These are phyloP conservation scores for Halesus radiatus DNA, from an alignment of 1,140 invertebrate species.

Conservation along the genomic window DNA sequence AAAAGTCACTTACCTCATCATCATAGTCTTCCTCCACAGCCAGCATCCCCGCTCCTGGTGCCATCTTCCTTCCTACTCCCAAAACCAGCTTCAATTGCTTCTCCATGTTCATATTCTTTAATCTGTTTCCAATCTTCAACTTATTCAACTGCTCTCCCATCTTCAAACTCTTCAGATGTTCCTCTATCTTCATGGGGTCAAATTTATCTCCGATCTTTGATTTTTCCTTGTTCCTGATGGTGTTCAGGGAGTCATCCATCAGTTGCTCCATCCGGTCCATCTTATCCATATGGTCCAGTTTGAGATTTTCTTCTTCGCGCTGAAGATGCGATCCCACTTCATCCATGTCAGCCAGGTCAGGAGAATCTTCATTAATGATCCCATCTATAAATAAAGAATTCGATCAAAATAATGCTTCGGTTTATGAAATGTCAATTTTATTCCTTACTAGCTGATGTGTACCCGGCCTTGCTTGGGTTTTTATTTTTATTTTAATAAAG, in stretches of 20 bases:
- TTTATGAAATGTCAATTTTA: no score
- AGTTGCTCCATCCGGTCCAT: conserved; percentile 12
- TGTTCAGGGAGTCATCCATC: not conserved
- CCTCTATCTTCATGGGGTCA: conserved; percentile 35
- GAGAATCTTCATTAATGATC: conserved; percentile 35
- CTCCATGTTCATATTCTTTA: conserved; percentile 32
- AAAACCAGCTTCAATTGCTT: conserved; percentile 39
- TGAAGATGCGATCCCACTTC: conserved; percentile 47
- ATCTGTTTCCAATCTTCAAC: conserved; percentile 1
- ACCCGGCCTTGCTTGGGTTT: no score
- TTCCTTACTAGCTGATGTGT: no score
- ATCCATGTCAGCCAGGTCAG: conserved; percentile 49
- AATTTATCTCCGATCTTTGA: not conserved
- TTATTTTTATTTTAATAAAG: no score
- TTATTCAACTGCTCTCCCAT: conserved; percentile 19
- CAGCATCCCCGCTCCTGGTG: conserved; percentile 41
- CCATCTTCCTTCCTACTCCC: not conserved
- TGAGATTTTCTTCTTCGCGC: conserved; percentile 45
- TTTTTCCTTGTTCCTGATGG: not conserved
- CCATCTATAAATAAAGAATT: conserved; percentile 43
- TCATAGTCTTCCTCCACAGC: conserved; percentile 51
- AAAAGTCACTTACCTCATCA: conserved; percentile 40
- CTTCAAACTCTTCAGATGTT: not conserved
- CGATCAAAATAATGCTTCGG: not conserved
- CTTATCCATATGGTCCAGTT: conserved; percentile 17